Evolutionary conservation across 1,140 invertebrate species (phyloP).

Genomic region (Proctacanthus coquilletti): DNA sequence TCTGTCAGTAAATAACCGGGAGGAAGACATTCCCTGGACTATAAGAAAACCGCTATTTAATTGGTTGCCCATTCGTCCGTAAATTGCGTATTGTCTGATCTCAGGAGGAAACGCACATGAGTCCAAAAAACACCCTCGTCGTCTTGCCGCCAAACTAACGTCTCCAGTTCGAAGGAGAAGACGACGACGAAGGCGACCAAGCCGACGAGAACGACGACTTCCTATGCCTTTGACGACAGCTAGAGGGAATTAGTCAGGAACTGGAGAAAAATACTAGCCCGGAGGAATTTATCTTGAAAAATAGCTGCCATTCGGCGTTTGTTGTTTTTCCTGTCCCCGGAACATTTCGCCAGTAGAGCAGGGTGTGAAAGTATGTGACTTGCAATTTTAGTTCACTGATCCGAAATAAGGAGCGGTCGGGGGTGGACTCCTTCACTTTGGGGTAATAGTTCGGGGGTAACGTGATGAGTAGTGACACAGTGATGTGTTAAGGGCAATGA

Average conservation of each 20-base stretch:
- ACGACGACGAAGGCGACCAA: background rate
- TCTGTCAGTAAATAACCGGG: too few relatives aligned
- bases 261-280: background rate
- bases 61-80: constrained; percentile 1
- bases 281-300: background rate
- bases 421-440: background rate
- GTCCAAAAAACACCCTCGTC: constrained; percentile 1
- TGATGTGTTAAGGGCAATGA: constrained; percentile 2
- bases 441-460: too few relatives aligned
- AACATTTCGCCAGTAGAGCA: background rate
- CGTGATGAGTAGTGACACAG: background rate
- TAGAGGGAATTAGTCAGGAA: background rate
- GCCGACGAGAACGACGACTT: background rate
- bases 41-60: background rate
- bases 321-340: background rate
- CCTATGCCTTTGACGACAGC: too few relatives aligned
- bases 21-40: too few relatives aligned
- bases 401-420: background rate
- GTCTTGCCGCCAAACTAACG: too few relatives aligned
- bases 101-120: background rate
- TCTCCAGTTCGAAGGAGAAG: too few relatives aligned
- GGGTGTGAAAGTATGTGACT: constrained; percentile 5
- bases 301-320: background rate
- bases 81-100: background rate
- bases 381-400: constrained; percentile 3